Conservation (phyloP, 2,797 vertebrate genomes). For the Etheostoma perlongum region DNA sequence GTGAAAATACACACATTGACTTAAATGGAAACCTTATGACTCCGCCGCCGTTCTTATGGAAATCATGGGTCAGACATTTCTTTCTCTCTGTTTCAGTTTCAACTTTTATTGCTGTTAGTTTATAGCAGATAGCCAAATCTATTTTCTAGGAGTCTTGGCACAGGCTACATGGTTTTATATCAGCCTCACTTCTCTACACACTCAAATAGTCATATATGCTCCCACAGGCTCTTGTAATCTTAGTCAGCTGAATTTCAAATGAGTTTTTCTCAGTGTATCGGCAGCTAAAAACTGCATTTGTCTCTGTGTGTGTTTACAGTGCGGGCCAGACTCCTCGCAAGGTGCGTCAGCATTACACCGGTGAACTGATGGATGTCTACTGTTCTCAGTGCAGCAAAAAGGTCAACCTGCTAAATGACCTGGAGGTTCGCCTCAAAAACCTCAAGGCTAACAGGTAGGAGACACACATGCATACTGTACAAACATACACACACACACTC, state of each 20-base stretch:
- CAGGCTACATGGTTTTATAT: not conserved
- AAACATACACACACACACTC: not conserved
- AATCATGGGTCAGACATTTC: not conserved
- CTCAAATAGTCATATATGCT: not conserved
- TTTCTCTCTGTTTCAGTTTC: not conserved
- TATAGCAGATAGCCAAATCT: not conserved
- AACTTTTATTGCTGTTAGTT: not conserved
- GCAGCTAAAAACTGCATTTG: conserved; percentile 1
- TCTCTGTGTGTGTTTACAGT: conserved; percentile 76
- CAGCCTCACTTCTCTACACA: not conserved
- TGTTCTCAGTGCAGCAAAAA: conserved; percentile 99
- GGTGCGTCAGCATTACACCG: conserved; percentile 88
- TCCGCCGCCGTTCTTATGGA: too few species aligned
- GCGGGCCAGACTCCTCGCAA: conserved; percentile 95
- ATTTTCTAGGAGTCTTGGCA: not conserved
- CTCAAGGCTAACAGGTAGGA: conserved; percentile 94
- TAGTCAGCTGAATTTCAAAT: conserved; percentile 12
- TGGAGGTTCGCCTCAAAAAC: conserved; percentile 96
- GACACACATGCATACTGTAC: not conserved
- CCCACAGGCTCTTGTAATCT: not conserved
- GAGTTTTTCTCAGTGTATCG: not conserved
- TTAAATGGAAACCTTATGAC: too few species aligned
- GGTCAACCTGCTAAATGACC: conserved; percentile 95
- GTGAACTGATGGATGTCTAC: conserved; percentile 92
- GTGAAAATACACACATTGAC: too few species aligned